These are phyloP conservation scores for Hylaeus anthracinus DNA, from an alignment of 1,140 invertebrate species.

Conservation along the genomic window DNA sequence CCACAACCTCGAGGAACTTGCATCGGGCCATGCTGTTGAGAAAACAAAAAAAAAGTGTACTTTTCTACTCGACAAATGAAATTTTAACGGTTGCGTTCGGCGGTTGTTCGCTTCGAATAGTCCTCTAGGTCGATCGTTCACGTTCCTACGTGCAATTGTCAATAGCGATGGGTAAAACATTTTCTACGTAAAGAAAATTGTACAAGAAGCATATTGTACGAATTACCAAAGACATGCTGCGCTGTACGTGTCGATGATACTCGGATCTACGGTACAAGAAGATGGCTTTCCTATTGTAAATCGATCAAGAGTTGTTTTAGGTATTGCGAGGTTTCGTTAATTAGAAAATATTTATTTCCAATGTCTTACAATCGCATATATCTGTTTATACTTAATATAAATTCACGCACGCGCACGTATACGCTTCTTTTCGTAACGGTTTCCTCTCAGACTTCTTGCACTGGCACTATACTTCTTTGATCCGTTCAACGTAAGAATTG, in stretches of 20 bases:
- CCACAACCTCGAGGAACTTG: neutral
- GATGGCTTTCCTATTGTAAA: neutral
- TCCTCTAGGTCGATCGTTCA: too few relatives aligned
- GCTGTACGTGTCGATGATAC: neutral
- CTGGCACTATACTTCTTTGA: neutral
- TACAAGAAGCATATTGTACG: too few relatives aligned
- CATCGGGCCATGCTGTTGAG: slow-evolving; percentile 39
- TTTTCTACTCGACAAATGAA: neutral
- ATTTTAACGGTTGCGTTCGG: too few relatives aligned
- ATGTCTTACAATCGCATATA: slow-evolving; percentile 13
- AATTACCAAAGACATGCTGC: too few relatives aligned
- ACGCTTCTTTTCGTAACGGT: neutral
- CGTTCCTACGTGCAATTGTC: too few relatives aligned
- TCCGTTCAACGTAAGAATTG: neutral
- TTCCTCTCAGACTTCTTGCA: neutral
- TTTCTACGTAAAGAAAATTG: too few relatives aligned
- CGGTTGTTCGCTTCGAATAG: too few relatives aligned
- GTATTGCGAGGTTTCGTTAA: neutral
- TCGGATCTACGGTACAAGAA: neutral
- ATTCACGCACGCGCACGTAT: neutral
- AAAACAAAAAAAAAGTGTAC: neutral
- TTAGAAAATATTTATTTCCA: slow-evolving; percentile 58
- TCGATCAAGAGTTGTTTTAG: neutral
- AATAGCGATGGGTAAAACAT: too few relatives aligned
- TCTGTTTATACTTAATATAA: neutral